A percentile compares a stretch with the other conserved stretches of the same genome.
Evolutionary conservation across 2,797 vertebrate genomes (phyloP).

Genomic region (Chromobotia macracanthus): DNA sequence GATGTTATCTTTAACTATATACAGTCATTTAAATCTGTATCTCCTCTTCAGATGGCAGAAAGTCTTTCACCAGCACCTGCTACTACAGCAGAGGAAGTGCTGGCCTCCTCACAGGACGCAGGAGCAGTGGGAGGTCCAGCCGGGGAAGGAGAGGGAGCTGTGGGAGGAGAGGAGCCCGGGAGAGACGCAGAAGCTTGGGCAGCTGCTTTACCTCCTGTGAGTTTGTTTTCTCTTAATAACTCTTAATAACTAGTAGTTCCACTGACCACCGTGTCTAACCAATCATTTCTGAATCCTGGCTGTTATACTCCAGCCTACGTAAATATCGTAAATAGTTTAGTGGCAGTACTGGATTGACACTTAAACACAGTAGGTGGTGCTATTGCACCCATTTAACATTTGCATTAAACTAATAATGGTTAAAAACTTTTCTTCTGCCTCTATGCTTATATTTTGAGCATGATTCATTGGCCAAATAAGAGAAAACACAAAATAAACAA

Average conservation of each 20-base stretch:
- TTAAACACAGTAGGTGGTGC: too few relatives aligned
- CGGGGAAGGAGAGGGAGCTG: conserved; percentile 72
- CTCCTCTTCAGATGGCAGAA: conserved; percentile 72
- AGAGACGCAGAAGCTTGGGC: conserved; percentile 86
- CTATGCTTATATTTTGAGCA: too few relatives aligned
- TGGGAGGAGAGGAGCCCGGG: conserved; percentile 75
- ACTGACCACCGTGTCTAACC: neutral
- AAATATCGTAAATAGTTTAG: too few relatives aligned
- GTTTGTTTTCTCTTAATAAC: conserved; percentile 37
- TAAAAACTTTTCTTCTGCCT: too few relatives aligned
- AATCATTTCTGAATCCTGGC: neutral
- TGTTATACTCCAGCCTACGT: neutral
- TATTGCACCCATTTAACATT: too few relatives aligned
- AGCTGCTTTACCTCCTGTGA: conserved; percentile 86
- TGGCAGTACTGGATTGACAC: too few relatives aligned
- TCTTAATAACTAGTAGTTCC: neutral
- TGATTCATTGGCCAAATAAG: too few relatives aligned
- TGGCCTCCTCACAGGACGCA: conserved; percentile 79
- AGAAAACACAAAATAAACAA: too few relatives aligned
- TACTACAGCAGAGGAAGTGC: conserved; percentile 89
- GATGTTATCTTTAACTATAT: neutral
- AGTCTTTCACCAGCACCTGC: conserved; percentile 84
- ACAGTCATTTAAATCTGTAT: neutral
- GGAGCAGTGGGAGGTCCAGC: conserved; percentile 62
- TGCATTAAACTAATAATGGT: too few relatives aligned